Conservation (phyloP, 1,140 invertebrate genomes). For the Gonioctena quinquepunctata region DNA sequence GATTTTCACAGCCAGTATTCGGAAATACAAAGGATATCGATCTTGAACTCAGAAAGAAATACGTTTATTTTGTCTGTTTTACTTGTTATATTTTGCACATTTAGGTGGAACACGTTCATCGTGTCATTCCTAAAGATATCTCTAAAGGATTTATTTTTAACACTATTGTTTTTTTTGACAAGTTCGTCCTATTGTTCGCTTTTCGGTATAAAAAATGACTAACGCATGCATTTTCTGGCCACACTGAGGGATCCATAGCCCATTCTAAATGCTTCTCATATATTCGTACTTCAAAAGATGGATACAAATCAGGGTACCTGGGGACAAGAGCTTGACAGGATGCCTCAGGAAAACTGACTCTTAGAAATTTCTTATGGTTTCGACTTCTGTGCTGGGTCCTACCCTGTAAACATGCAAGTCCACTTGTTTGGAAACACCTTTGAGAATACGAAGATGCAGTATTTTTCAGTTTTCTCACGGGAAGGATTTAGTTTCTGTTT, state of each 20-base stretch:
- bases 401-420: slow-evolving; percentile 1
- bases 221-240: too few species aligned
- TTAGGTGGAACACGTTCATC: too few species aligned
- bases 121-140: too few species aligned
- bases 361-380: background rate
- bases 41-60: too few species aligned
- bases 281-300: background rate
- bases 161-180: background rate
- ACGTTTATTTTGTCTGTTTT: too few species aligned
- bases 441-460: background rate
- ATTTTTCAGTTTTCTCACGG: background rate
- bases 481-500: background rate
- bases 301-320: slow-evolving; percentile 3
- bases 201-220: background rate
- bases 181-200: background rate
- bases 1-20: too few species aligned
- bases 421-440: background rate
- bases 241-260: slow-evolving; percentile 4
- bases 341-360: background rate
- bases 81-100: too few species aligned
- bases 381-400: background rate
- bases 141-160: background rate
- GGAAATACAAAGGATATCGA: too few species aligned
- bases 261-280: background rate
- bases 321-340: background rate